phyloP scores from a whole-genome alignment of 2,797 vertebrate genomes.

The Pseudotriccus pelzelni region DNA sequence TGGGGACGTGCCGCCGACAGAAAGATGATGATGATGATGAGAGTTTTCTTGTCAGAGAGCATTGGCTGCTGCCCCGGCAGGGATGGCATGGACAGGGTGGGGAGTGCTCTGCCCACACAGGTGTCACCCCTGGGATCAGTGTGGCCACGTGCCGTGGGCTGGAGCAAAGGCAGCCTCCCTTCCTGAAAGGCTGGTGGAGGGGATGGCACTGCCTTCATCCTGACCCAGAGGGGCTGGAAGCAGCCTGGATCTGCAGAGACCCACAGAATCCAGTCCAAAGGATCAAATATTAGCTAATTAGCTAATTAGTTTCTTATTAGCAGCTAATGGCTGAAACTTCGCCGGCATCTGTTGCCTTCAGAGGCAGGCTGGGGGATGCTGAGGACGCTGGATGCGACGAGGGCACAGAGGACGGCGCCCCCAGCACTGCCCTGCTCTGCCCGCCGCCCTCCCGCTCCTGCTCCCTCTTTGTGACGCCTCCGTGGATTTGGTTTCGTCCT shows the following conservation, averaged over 20 bases:
- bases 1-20: rapidly evolving
- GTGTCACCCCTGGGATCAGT: rapidly evolving
- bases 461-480: neutral
- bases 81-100: rapidly evolving
- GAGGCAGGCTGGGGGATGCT: neutral
- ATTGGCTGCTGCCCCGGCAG: neutral
- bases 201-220: neutral
- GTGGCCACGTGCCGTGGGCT: rapidly evolving
- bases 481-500: rapidly evolving
- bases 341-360: rapidly evolving
- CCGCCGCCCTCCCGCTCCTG: rapidly evolving
- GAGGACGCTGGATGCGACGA: neutral
- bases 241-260: neutral
- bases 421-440: neutral
- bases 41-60: too few relatives aligned
- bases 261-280: neutral
- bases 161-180: neutral
- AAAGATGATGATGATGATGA: neutral
- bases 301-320: neutral
- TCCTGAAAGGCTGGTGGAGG: rapidly evolving
- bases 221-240: neutral
- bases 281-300: neutral
- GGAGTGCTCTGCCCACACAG: neutral
- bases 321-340: neutral
- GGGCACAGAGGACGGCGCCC: neutral